Base-by-base conservation (phyloP, 1,140 invertebrate genomes). In the honey bee (Apis mellifera) region DNA sequence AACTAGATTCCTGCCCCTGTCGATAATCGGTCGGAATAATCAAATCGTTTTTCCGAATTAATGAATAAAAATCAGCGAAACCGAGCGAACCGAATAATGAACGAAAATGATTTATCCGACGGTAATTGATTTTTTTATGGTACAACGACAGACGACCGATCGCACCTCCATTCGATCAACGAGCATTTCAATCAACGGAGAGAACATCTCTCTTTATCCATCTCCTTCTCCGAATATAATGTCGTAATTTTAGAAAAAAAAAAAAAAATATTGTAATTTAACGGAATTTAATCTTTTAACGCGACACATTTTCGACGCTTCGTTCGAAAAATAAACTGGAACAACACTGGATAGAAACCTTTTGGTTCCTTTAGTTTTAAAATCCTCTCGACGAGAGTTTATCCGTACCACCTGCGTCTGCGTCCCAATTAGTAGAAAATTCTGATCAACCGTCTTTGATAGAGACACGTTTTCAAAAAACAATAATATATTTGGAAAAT, bases 51-150 rank as follows among this genome's bases (percentile, higher is more conserved):
- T 32, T 17, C 55, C 55, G 9, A 42, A 17, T 73, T 80, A 80
- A 73, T 80, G 78, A 80, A 73, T 80, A 73, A 80, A 80, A 80
- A 64, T 80, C 78, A 80, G 78, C 59, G 78, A 62, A 73, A 64
- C 62, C 69, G 70, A 80, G 32, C 55, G 78, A 73, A 65, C 78
- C 78, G 69, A 64, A 42, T 80, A 73, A 80, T 80, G 60, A 80
- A 80, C 78, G 65, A 54, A 71, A 80, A 80, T 73, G 78, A 80
- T 80, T 80, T 72, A 54, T 32, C 70, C 7, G 23, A 9, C 23
- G 23, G 59, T 52, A 80, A 80, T 80, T 80, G 78, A 80, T 80
- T 80, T 80, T 32, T 79, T 80, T 73, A 79, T 26, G 70, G 55
- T 64, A 21, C 69, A 48, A 80, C 69, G n/a, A 17, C 1, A 50